Evolutionary conservation across 2,888 invertebrate species (phyloP).

Genomic region (Brachyopa scutellaris): DNA sequence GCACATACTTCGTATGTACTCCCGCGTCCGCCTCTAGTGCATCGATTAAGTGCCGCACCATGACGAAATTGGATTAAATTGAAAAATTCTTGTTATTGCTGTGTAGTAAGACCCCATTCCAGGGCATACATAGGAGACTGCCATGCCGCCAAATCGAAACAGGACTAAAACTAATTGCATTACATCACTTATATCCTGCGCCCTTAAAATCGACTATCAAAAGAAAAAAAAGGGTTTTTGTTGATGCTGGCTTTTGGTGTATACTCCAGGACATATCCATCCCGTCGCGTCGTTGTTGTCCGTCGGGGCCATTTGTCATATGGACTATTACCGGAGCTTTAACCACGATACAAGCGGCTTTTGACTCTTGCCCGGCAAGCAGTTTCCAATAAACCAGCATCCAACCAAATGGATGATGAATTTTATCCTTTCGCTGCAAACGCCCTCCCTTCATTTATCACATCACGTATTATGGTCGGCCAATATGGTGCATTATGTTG

Average conservation of each 20-base stretch:
- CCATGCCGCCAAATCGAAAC: constrained; percentile 75
- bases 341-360: constrained; percentile 40
- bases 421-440: constrained; percentile 42
- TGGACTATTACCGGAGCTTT: constrained; percentile 29
- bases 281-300: no score
- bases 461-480: constrained; percentile 57
- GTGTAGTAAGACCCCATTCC: background rate
- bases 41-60: constrained; percentile 72
- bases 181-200: constrained; percentile 78
- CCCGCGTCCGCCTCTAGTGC: constrained; percentile 39
- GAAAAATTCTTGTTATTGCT: constrained; percentile 65
- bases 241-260: background rate
- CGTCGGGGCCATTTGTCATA: constrained; percentile 63
- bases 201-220: constrained; percentile 70
- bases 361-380: constrained; percentile 55
- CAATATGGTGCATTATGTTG: constrained; percentile 69
- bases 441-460: constrained; percentile 1
- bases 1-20: constrained; percentile 11
- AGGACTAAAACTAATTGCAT: constrained; percentile 81
- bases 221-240: constrained; percentile 63
- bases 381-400: constrained; percentile 66
- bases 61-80: constrained; percentile 72
- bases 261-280: constrained; percentile 42
- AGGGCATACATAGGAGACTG: constrained; percentile 2
- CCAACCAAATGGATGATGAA: constrained; percentile 61